Percentiles rank a stretch among this genome's conserved stretches.
Evolutionary conservation across 1,140 invertebrate genomes (phyloP).

Genomic region (Caerostris extrusa): DNA sequence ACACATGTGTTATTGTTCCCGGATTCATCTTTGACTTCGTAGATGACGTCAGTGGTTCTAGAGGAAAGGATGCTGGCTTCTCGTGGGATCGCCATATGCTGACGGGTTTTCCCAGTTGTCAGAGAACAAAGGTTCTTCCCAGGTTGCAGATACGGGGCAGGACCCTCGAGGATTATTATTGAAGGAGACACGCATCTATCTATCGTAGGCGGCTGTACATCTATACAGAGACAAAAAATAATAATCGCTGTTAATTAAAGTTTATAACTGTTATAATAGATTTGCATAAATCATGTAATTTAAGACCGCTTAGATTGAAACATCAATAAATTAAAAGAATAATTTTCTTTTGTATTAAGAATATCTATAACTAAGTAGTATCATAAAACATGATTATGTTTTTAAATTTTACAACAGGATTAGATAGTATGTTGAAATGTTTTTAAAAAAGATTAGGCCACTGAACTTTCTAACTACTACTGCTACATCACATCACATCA

Average conservation of each 20-base stretch:
- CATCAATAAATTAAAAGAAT: too few species aligned
- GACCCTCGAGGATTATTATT: conserved; percentile 83
- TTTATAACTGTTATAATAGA: not conserved
- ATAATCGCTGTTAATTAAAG: not conserved
- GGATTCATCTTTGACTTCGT: conserved; percentile 84
- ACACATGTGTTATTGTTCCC: conserved; percentile 85
- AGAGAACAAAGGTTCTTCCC: conserved; percentile 87
- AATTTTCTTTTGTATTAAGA: too few species aligned
- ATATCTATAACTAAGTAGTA: too few species aligned
- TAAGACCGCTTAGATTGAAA: too few species aligned
- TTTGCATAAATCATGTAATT: too few species aligned
- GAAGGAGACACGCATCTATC: conserved; percentile 86
- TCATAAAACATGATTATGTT: too few species aligned
- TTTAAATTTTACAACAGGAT: too few species aligned
- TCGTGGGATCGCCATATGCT: conserved; percentile 82
- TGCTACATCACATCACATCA: too few species aligned
- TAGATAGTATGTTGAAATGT: too few species aligned
- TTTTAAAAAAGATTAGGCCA: too few species aligned
- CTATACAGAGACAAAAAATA: conserved; percentile 80
- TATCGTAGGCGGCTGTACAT: conserved; percentile 85
- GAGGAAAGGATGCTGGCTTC: conserved; percentile 83
- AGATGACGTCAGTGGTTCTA: conserved; percentile 84
- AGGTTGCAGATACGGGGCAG: conserved; percentile 82
- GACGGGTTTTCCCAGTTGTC: conserved; percentile 85
- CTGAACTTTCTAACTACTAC: too few species aligned